Evolutionary conservation across 2,797 vertebrate genomes (phyloP), one percentile per base, ranked within the genome.

Genomic region (Carapus acus): DNA sequence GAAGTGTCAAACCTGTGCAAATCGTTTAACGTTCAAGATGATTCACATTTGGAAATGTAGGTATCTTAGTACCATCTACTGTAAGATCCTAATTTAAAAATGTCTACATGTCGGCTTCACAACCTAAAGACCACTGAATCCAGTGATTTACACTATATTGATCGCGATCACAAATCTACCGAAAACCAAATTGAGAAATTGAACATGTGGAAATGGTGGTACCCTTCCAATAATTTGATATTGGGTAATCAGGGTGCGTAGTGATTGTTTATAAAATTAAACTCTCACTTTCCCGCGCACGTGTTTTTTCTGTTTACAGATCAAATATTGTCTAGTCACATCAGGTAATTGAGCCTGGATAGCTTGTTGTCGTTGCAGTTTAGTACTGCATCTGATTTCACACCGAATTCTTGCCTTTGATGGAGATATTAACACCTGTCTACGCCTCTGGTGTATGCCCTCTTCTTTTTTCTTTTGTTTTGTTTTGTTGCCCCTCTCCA

Each of bases 11-110:
- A 65, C 50, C 71, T 67, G 58, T 62, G 62, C 65, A 80, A 80
- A 76, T 80, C 70, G 73, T 76, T 74, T 76, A 73, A 77, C 53
- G 45, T 78, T 78, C 63, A 45, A 42, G 43, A 50, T 69, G 60
- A 74, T 67, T 73, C 78, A 69, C 62, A 52, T 68, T 54, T 49
- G 44, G 60, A 76, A 85, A 67, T 58, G 76, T 81, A 67, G 62
- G 82, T 85, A 75, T 77, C 85, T 73, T 78, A 79, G 84, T 82
- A 86, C 86, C 81, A 58, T 34, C 65, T 49, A 64, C 66, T 74
- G 74, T 5, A 9, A 71, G 71, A 58, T 36, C 17, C 4, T 19
- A 36, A 52, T 58, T 66, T 79, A 60, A 81, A 73, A 59, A 59
- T 63, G 13, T 43, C 47, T 42, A 47, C 49, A 24, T 18, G 15